These are phyloP conservation scores for Halichondria panicea DNA, from an alignment of 37 sponge, comb jelly and placozoan genomes.

Conservation along the genomic window DNA sequence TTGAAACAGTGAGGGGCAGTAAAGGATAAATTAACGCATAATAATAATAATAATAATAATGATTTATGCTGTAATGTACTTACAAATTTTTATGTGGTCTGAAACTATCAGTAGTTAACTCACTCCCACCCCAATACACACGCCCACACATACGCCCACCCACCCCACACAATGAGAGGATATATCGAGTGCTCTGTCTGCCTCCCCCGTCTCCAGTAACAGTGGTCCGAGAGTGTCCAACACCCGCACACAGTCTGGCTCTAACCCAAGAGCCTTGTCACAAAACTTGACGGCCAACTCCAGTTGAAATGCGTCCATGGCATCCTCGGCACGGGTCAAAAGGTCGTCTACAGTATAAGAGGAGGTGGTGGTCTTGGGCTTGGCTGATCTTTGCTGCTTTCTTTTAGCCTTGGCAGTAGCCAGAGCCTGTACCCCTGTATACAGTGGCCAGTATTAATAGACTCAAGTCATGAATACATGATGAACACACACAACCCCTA, in stretches of 20 bases:
- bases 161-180: constrained; percentile 22
- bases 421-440: no score
- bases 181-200: constrained; percentile 62
- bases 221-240: constrained; percentile 66
- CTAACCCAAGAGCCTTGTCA: constrained; percentile 33
- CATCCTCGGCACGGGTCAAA: no score
- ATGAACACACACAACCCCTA: no score
- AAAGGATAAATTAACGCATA: constrained; percentile 14
- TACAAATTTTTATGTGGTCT: neutral
- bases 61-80: neutral
- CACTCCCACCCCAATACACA: neutral
- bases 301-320: constrained; percentile 52
- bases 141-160: no score
- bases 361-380: no score
- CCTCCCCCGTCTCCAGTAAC: constrained; percentile 59
- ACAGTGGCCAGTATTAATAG: no score
- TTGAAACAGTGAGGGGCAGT: constrained; percentile 26
- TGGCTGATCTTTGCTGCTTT: no score
- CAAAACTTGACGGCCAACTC: constrained; percentile 59
- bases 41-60: neutral
- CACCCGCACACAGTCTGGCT: constrained; percentile 29
- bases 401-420: no score
- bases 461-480: no score
- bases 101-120: neutral
- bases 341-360: no score